Evolutionary conservation across 37 sponge, comb jelly and placozoan genomes (phyloP).

Genomic region (Theonella swinhoei): DNA sequence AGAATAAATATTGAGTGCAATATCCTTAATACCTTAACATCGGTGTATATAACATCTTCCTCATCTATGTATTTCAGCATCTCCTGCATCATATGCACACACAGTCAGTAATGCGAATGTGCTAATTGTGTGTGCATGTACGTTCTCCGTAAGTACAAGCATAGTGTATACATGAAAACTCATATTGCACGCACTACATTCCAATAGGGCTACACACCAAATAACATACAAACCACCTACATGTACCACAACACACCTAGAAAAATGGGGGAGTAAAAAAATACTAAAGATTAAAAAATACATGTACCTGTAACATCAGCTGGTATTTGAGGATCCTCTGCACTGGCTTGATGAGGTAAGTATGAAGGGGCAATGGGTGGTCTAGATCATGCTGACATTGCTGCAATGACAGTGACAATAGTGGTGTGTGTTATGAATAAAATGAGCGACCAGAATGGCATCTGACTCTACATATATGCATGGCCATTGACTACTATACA

Average conservation of each 20-base stretch:
- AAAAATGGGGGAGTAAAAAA: too few species aligned
- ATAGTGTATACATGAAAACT: too few species aligned
- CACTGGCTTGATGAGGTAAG: constrained; percentile 67
- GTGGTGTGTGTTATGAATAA: background rate
- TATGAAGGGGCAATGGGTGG: constrained; percentile 59
- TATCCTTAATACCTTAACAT: background rate
- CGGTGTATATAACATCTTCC: background rate
- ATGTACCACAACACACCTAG: too few species aligned
- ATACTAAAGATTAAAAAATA: too few species aligned
- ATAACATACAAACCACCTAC: too few species aligned
- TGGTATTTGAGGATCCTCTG: constrained; percentile 65
- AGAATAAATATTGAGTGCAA: too few species aligned
- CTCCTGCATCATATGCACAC: too few species aligned
- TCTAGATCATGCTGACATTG: constrained; percentile 48
- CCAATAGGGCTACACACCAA: too few species aligned
- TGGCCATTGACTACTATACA: too few species aligned
- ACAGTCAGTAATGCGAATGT: background rate
- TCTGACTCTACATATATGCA: too few species aligned
- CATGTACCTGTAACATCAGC: constrained; percentile 39
- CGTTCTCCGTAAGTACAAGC: too few species aligned
- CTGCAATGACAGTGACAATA: constrained; percentile 7
- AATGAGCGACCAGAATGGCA: background rate
- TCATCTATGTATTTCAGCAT: background rate
- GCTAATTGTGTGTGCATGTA: background rate
- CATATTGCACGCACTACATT: too few species aligned